phyloP scores from a whole-genome alignment of 2,888 invertebrate genomes.

The Bugula neritina region DNA sequence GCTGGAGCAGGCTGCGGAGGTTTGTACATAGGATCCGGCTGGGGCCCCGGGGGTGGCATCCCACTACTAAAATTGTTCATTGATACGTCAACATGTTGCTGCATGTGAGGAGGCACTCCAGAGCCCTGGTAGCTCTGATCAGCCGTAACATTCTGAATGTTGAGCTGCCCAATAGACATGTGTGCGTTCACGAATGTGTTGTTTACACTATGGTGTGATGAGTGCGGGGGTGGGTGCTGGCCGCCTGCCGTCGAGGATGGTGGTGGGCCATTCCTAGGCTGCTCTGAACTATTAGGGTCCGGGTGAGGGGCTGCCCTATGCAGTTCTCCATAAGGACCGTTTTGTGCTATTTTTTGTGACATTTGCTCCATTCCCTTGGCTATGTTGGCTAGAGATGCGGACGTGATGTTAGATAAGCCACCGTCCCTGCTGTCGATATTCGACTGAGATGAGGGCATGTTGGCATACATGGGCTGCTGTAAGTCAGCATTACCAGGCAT shows the following conservation, averaged over 20 bases:
- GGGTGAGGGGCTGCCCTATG: constrained; percentile 33
- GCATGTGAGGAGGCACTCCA: constrained; percentile 4
- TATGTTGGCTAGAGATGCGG: constrained; percentile 50
- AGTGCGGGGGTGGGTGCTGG: constrained; percentile 31
- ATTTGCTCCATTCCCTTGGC: constrained; percentile 49
- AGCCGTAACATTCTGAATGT: constrained; percentile 53
- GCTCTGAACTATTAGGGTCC: not conserved
- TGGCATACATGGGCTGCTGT: not conserved
- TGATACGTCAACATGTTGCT: constrained; percentile 16
- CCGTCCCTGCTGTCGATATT: not conserved
- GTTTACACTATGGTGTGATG: constrained; percentile 47
- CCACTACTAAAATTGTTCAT: constrained; percentile 20
- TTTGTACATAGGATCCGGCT: constrained; percentile 2
- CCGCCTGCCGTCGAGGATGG: constrained; percentile 26
- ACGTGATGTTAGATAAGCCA: constrained; percentile 48
- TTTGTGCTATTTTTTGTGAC: constrained; percentile 47
- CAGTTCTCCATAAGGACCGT: constrained; percentile 52
- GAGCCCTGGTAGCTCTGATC: constrained; percentile 9
- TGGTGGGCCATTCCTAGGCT: constrained; percentile 28
- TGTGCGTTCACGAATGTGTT: constrained; percentile 57
- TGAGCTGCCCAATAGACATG: constrained; percentile 57
- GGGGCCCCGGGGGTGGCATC: not conserved
- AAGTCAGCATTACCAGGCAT: not conserved
- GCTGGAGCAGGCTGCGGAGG: not conserved
- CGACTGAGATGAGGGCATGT: not conserved